These are phyloP conservation scores for Urocyon cinereoargenteus DNA, from an alignment of 2,797 vertebrate genomes.

Conservation along the genomic window DNA sequence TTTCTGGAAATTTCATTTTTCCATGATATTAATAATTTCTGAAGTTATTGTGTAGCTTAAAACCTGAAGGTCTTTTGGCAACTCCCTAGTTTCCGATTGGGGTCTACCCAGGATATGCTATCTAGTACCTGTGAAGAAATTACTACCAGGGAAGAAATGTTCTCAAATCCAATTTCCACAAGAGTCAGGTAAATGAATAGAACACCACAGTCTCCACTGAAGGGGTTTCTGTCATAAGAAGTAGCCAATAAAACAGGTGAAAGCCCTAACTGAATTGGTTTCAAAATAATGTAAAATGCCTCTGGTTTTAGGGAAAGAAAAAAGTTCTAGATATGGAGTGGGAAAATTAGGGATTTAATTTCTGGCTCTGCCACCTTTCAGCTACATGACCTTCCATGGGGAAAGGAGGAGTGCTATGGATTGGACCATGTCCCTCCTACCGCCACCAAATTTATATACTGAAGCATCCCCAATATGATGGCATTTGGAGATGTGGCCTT, in stretches of 20 bases:
- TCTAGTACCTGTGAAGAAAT: not conserved
- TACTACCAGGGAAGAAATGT: constrained; percentile 12
- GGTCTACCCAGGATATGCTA: not conserved
- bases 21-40: not conserved
- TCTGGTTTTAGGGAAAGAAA: constrained; percentile 21
- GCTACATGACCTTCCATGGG: not conserved
- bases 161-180: constrained; percentile 36
- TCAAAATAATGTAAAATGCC: not conserved
- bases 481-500: not conserved
- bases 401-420: not conserved
- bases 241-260: not conserved
- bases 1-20: constrained; percentile 18
- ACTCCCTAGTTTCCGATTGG: not conserved
- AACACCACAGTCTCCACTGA: not conserved
- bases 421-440: not conserved
- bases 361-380: not conserved
- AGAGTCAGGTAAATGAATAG: constrained; percentile 12
- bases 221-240: not conserved
- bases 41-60: not conserved
- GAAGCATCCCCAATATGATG: not conserved
- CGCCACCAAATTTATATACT: not conserved
- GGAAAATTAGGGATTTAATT: not conserved
- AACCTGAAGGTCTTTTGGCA: not conserved
- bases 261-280: not conserved
- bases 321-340: not conserved